Base-by-base conservation (phyloP, 2,113 vertebrate species). In the Equus quagga region DNA sequence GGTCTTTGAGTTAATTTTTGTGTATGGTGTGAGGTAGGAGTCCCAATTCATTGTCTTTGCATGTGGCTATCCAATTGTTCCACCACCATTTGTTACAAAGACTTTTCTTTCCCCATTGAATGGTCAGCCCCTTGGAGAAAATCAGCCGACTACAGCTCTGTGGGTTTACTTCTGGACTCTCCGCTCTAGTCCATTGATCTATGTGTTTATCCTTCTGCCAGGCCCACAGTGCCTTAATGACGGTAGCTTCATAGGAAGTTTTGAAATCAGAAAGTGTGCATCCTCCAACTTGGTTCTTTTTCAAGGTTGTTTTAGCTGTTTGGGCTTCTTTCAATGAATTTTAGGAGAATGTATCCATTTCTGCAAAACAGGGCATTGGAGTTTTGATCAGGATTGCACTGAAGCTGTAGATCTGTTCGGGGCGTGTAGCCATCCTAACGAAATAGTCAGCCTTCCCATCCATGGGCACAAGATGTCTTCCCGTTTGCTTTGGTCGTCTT, bases 81-180 rank as follows among this genome's bases (percentile, higher is more conserved):
- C 10, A 54, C 49, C 15, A 17, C 46, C 19, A 2, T 24, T 21
- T 36, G 87, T 58, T 58, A 36, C 49, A 58, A 75, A 83, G 23
- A 9, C 49, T 2, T 2, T 5, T 76, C 60, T 75, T 54, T 75
- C 69, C 24, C 23, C 36, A 12, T 5, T 1, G 49, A 9, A 9
- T 3, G 17, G 79, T 18, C 26, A 18, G 0, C 6, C n/a, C 49
- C 33, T 4, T 18, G 36, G 23, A 1, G 51, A 31, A 49, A 28
- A 13, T 31, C 31, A 12, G 0, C 9, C 0, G 36, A 17, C 12
- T 0, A 0, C 14, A 4, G 21, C 46, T 5, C 1, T 4, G 1
- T 13, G 18, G 31, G 1, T 9, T 18, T 31, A 28, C 31, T 46
- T 65, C 79, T 8, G 19, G 5, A 2, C n/a, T 26, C 18, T 62